Conservation (phyloP, 2,797 vertebrate genomes). For the Pitangus sulphuratus region DNA sequence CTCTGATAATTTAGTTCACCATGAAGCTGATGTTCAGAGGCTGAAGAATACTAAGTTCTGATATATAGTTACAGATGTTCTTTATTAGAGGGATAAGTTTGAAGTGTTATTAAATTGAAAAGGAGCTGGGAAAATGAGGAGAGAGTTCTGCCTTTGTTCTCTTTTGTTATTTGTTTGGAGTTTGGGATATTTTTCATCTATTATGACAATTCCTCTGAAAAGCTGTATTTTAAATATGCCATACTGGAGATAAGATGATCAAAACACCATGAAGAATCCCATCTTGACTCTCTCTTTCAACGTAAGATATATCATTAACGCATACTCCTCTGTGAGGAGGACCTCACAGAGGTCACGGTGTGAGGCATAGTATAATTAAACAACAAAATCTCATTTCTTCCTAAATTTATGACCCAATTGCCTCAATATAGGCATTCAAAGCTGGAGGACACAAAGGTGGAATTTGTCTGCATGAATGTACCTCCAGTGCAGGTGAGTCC, state of each 20-base stretch:
- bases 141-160: background rate
- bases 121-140: background rate
- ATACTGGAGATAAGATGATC: background rate
- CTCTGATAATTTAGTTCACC: background rate
- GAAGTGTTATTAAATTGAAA: background rate
- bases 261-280: background rate
- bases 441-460: background rate
- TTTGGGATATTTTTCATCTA: background rate
- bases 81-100: background rate
- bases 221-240: background rate
- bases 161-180: too few relatives aligned
- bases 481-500: background rate
- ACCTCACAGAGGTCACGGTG: background rate
- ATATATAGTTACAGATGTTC: background rate
- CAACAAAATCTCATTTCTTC: background rate
- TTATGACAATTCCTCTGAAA: background rate
- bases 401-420: background rate
- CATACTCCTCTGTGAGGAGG: background rate
- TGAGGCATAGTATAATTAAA: background rate
- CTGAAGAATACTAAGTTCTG: background rate
- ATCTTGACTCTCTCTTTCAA: background rate
- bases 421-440: background rate
- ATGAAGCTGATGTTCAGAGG: background rate
- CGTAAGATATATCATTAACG: accelerated
- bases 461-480: background rate